phyloP scores from a whole-genome alignment of 2,888 invertebrate genomes.

The Leptopterna dolabrata region DNA sequence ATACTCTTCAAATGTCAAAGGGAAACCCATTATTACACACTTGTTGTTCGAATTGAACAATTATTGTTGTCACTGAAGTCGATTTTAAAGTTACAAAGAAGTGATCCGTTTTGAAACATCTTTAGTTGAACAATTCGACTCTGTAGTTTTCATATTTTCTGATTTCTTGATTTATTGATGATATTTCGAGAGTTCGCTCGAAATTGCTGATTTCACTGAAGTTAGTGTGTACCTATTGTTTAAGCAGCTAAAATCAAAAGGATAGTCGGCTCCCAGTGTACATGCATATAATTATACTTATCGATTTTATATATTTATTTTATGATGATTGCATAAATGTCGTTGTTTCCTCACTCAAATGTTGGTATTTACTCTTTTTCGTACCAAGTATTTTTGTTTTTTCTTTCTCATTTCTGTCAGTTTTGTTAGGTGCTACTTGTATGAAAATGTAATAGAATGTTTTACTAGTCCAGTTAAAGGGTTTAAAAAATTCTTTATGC shows the following conservation, averaged over 20 bases:
- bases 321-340: not conserved
- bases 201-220: not conserved
- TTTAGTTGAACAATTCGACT: not conserved
- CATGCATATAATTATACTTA: too few species aligned
- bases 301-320: not conserved
- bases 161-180: not conserved
- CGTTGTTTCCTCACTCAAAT: not conserved
- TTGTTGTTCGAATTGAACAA: not conserved
- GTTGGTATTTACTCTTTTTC: not conserved
- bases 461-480: slow-evolving; percentile 22
- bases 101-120: too few species aligned
- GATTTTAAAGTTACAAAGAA: not conserved
- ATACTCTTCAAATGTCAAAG: not conserved
- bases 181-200: not conserved
- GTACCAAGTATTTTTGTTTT: not conserved
- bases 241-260: slow-evolving; percentile 21
- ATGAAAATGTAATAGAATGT: slow-evolving; percentile 25
- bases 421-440: slow-evolving; percentile 42
- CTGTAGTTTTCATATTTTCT: too few species aligned
- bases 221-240: not conserved
- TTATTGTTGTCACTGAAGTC: not conserved
- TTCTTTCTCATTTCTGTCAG: slow-evolving; percentile 11
- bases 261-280: slow-evolving; percentile 27
- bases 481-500: slow-evolving; percentile 14
- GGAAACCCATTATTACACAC: too few species aligned